Evolutionary conservation across 2,113 vertebrate species (phyloP).

Genomic region (Ranitomeya variabilis): DNA sequence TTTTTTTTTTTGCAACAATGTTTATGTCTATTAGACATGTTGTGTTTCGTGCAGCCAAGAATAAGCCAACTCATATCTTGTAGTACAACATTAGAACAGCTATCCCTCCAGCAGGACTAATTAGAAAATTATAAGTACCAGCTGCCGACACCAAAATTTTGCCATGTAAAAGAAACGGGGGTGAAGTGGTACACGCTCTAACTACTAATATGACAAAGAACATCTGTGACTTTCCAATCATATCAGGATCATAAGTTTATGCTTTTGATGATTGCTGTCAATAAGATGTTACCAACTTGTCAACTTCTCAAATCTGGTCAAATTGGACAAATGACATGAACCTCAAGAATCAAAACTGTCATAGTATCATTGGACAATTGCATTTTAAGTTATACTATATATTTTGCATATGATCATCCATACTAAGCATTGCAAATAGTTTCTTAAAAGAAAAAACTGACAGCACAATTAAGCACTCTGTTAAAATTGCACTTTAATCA

Average conservation of each 20-base stretch:
- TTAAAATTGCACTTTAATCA: no score
- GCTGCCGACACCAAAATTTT: constrained; percentile 23
- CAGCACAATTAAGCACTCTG: no score
- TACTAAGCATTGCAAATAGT: no score
- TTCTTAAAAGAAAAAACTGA: no score
- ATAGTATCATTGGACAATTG: neutral
- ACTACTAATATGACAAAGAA: constrained; percentile 9
- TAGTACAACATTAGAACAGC: constrained; percentile 19
- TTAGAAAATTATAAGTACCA: constrained; percentile 44
- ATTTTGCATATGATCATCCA: no score
- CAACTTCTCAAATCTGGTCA: neutral
- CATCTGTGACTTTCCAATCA: neutral
- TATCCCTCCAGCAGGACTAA: constrained; percentile 28
- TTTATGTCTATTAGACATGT: neutral
- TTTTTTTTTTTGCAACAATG: neutral
- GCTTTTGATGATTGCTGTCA: neutral
- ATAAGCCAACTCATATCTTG: constrained; percentile 17
- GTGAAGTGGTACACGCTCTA: neutral
- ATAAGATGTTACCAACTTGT: neutral
- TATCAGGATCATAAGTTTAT: neutral
- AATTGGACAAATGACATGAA: no score
- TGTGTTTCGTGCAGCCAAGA: neutral
- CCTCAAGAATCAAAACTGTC: neutral
- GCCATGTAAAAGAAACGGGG: neutral
- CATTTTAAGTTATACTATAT: no score